phyloP scores from a whole-genome alignment of 2,113 vertebrate species.

The Psophia crepitans region DNA sequence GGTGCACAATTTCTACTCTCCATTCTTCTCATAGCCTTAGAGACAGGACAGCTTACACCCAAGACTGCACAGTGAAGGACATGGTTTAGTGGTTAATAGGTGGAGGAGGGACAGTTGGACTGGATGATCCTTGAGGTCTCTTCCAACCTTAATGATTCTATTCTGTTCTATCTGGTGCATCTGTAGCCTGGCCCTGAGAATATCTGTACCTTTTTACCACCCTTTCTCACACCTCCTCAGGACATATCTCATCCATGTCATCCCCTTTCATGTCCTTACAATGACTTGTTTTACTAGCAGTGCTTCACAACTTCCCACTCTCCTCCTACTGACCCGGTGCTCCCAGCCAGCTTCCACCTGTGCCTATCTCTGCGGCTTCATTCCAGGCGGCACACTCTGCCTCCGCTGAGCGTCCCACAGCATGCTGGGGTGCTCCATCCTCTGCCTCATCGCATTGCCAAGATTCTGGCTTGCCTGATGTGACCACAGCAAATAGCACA shows the following conservation, averaged over 20 bases:
- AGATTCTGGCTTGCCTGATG: neutral
- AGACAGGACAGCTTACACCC: neutral
- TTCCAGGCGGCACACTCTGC: neutral
- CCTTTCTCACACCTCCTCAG: neutral
- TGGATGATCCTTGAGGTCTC: no score
- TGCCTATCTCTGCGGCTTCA: neutral
- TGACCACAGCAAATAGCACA: neutral
- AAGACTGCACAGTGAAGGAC: no score
- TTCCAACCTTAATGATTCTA: no score
- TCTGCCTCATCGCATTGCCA: neutral
- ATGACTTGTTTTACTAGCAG: neutral
- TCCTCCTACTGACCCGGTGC: fast-evolving
- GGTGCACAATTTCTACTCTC: neutral
- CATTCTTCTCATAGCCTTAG: neutral
- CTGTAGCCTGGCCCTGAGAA: neutral
- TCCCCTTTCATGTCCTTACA: neutral
- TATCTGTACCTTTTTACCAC: neutral
- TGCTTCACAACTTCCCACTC: neutral
- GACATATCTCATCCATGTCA: neutral
- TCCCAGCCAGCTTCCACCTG: neutral
- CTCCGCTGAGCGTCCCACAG: fast-evolving
- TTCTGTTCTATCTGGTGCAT: fast-evolving
- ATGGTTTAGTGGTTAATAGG: no score
- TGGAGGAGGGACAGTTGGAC: no score
- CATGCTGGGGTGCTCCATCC: fast-evolving